A percentile compares a stretch with the other conserved stretches of the same genome.
phyloP scores from a whole-genome alignment of 2,888 invertebrate species.

The Ligdia adustata region DNA sequence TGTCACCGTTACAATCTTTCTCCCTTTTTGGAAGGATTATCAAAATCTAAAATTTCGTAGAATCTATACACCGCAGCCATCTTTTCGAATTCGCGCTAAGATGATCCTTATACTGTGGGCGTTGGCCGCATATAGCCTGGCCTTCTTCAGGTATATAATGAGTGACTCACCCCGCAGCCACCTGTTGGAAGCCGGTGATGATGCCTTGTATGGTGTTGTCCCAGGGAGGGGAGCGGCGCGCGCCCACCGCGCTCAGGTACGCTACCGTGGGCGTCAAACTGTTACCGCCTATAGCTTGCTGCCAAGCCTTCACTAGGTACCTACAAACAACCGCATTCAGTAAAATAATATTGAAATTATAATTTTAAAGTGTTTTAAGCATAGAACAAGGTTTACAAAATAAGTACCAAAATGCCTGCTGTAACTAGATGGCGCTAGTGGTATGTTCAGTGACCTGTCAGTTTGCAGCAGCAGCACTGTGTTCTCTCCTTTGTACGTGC shows the following conservation, averaged over 20 bases:
- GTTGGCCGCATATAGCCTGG: too few relatives aligned
- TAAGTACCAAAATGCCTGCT: too few relatives aligned
- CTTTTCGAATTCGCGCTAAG: too few relatives aligned
- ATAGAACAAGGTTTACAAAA: too few relatives aligned
- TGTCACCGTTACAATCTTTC: too few relatives aligned
- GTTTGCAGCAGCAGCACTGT: constrained; percentile 96
- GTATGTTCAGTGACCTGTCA: constrained; percentile 85
- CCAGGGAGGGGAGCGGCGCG: constrained; percentile 65
- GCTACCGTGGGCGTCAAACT: constrained; percentile 88
- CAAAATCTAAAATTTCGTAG: too few relatives aligned
- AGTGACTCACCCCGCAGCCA: constrained; percentile 84
- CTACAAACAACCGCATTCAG: constrained; percentile 77
- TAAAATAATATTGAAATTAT: too few relatives aligned
- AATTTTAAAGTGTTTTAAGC: too few relatives aligned
- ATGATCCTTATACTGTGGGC: too few relatives aligned
- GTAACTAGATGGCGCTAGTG: too few relatives aligned
- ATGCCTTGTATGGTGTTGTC: constrained; percentile 80
- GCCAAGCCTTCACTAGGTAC: constrained; percentile 92
- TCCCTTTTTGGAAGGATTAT: too few relatives aligned
- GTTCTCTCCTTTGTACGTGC: constrained; percentile 98
- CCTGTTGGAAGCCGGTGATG: constrained; percentile 83
- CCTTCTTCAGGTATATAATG: neutral
- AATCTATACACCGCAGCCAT: too few relatives aligned
- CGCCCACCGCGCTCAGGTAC: constrained; percentile 80
- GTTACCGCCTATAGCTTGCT: constrained; percentile 85